Percentiles rank a stretch among this genome's conserved stretches.
Conservation (phyloP, 2,888 invertebrate genomes). For the Scaptomyza cyrtandrae region DNA sequence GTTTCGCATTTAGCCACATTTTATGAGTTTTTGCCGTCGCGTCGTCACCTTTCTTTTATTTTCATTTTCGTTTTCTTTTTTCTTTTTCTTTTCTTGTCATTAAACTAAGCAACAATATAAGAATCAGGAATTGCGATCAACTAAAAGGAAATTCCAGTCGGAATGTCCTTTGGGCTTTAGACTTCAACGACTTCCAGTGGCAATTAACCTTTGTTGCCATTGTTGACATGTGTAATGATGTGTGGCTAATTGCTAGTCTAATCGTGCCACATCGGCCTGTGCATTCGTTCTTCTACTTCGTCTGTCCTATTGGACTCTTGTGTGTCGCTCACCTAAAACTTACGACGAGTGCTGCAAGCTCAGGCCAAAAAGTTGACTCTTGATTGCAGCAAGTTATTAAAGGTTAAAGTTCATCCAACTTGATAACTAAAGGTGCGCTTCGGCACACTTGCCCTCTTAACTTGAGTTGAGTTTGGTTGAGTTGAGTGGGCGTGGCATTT, state of each 20-base stretch:
- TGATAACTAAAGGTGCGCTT: slow-evolving; percentile 14
- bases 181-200: slow-evolving; percentile 41
- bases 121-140: slow-evolving; percentile 19
- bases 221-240: slow-evolving; percentile 77
- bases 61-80: neutral
- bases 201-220: slow-evolving; percentile 73
- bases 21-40: slow-evolving; percentile 36
- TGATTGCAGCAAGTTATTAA: slow-evolving; percentile 23
- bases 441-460: slow-evolving; percentile 3
- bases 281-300: slow-evolving; percentile 10
- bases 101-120: slow-evolving; percentile 20
- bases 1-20: slow-evolving; percentile 49
- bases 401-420: slow-evolving; percentile 58
- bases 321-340: slow-evolving; percentile 25
- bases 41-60: slow-evolving; percentile 21
- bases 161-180: slow-evolving; percentile 14
- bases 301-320: slow-evolving; percentile 33
- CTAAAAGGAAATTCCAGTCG: slow-evolving; percentile 22
- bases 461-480: slow-evolving; percentile 1
- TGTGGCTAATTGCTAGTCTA: slow-evolving; percentile 70
- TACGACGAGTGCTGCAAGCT: slow-evolving; percentile 2
- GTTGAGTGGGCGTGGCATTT: slow-evolving; percentile 13
- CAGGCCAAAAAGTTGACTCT: slow-evolving; percentile 22
- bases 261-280: slow-evolving; percentile 29
- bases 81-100: neutral